phyloP scores from a whole-genome alignment of 2,888 invertebrate species.

The Serripes groenlandicus region DNA sequence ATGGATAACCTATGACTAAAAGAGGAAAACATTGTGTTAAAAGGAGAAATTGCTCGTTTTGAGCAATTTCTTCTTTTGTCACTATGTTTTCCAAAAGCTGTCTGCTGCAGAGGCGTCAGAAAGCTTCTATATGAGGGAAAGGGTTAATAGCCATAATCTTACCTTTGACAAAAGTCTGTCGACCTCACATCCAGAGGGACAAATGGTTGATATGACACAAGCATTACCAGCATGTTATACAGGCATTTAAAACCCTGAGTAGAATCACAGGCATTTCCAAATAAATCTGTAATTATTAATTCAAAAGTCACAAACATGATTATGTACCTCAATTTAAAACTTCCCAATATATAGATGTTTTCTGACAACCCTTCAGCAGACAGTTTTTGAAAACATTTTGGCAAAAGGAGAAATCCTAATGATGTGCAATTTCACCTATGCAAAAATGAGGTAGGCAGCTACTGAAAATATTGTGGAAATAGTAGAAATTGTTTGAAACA shows the following conservation, averaged over 20 bases:
- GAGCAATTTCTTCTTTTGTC: not conserved
- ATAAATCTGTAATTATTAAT: conserved; percentile 39
- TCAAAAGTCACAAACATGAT: not conserved
- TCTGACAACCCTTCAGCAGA: too few species aligned
- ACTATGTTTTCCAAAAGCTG: not conserved
- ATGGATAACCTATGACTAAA: too few species aligned
- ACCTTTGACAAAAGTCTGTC: conserved; percentile 16
- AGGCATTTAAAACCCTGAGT: conserved; percentile 32
- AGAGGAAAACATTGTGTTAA: not conserved
- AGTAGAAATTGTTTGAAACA: too few species aligned
- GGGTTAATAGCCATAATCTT: not conserved
- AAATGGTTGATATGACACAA: conserved; percentile 7
- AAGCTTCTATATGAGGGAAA: not conserved
- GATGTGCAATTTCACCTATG: too few species aligned
- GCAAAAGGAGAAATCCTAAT: not conserved
- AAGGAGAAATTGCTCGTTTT: not conserved
- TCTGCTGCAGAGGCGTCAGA: too few species aligned
- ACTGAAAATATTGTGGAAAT: too few species aligned
- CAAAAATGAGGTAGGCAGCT: too few species aligned
- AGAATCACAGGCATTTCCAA: conserved; percentile 22
- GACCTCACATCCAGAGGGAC: conserved; percentile 8
- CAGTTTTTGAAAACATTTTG: not conserved
- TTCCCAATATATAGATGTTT: too few species aligned
- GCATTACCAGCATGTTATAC: not conserved
- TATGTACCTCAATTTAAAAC: too few species aligned